Evolutionary conservation across 2,888 invertebrate species (phyloP), one percentile per base, ranked within the genome.

Genomic region (Tuta absoluta): DNA sequence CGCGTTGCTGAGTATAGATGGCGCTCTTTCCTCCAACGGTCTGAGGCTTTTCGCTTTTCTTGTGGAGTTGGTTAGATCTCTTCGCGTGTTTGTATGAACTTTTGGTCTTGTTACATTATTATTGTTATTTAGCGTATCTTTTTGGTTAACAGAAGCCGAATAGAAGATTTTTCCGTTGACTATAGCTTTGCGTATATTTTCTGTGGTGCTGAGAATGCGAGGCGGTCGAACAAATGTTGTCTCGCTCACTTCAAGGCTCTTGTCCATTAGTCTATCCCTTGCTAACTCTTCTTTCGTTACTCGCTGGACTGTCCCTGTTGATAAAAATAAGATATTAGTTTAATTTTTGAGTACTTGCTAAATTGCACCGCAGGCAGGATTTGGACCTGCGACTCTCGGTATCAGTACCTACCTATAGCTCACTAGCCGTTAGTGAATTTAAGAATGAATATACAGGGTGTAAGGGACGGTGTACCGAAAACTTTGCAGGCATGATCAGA

Each of bases 111-210:
- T 66, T 10, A 10, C 1, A 33, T 28, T 28, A 28, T 28, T 28
- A 0, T 63, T 64, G 0, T 33, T 51, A 77, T 77, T 79, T n/a
- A n/a, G n/a, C 11, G 80, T 66, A 61, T 89, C 89, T 67, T 85
- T 81, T 48, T 87, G 87, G 60, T 89, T 82, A 66, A 91, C 76
- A 0, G 89, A 86, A 1, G 92, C 92, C 65, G 92, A 92, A 49
- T 92, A 92, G 65, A 87, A 92, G 0, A 92, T 82, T 78, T 91
- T 91, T 0, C 92, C 92, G 61, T 92, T 92, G 0, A 92, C 78
- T 12, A 91, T 79, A 0, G 91, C 86, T 76, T 91, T 92, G 38
- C 87, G 72, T 58, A 91, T 82, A 69, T 87, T 90, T 11, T 91
- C 90, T 10, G 89, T 89, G 0, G 89, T 89, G 66, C 81, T 56